These are phyloP conservation scores for Lochmaea capreae DNA, from an alignment of 2,888 invertebrate species.

Conservation along the genomic window DNA sequence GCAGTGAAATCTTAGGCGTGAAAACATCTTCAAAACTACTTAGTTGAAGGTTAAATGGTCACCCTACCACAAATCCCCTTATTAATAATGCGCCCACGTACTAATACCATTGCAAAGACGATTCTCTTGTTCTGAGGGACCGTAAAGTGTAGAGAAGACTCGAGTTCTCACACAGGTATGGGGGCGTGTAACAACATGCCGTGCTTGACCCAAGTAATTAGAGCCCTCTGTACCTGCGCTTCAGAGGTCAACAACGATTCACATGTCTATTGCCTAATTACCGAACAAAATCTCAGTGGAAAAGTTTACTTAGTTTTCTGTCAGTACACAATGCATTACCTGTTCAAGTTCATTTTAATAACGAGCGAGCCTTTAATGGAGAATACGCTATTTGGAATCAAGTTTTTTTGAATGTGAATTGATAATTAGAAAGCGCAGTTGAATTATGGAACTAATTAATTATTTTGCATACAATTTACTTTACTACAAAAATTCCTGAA, in stretches of 20 bases:
- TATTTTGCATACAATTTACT: too few species aligned
- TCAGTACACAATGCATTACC: constrained; percentile 12
- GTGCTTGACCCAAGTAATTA: constrained; percentile 63
- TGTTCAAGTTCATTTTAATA: not conserved
- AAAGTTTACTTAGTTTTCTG: constrained; percentile 23
- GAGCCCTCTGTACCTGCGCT: constrained; percentile 55
- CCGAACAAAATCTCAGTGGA: constrained; percentile 36
- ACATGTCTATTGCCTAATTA: constrained; percentile 48
- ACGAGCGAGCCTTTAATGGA: not conserved
- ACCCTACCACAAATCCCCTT: too few species aligned
- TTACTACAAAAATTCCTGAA: too few species aligned
- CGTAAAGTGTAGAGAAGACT: constrained; percentile 55
- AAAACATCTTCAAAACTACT: too few species aligned
- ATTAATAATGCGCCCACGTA: not conserved
- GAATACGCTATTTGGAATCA: not conserved
- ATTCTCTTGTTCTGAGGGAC: constrained; percentile 44
- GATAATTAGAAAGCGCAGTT: too few species aligned
- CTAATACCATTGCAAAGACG: constrained; percentile 5
- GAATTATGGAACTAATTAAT: too few species aligned
- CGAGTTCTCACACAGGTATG: constrained; percentile 58
- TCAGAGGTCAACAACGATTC: constrained; percentile 52
- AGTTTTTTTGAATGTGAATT: not conserved
- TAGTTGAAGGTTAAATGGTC: too few species aligned
- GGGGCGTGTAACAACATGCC: constrained; percentile 61
- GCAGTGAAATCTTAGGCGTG: too few species aligned